phyloP scores from a whole-genome alignment of 2,113 vertebrate species.

The Octodon degus region DNA sequence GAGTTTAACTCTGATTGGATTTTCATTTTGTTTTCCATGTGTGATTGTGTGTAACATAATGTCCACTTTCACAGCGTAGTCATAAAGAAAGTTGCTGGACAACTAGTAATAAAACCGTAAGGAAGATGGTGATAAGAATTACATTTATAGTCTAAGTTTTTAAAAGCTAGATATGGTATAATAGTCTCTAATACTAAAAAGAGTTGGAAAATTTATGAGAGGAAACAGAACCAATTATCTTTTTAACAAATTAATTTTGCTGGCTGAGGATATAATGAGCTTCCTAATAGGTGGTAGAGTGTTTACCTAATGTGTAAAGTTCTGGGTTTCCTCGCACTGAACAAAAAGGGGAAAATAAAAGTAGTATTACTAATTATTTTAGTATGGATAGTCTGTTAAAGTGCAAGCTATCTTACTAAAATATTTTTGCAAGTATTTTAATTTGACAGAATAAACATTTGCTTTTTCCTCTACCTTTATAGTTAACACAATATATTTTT shows the following conservation, averaged over 20 bases:
- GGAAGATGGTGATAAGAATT: background rate
- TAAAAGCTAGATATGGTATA: background rate
- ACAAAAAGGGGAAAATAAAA: background rate
- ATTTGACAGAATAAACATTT: background rate
- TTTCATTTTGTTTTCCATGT: background rate
- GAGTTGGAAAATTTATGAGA: background rate
- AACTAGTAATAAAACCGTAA: background rate
- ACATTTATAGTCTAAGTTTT: background rate
- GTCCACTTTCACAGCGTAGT: background rate
- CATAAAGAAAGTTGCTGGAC: background rate
- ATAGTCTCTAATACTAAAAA: background rate
- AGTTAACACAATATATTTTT: background rate
- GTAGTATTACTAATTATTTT: background rate
- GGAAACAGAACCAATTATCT: background rate
- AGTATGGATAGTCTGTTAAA: background rate
- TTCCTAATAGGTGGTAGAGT: background rate
- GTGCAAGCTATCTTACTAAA: conserved; percentile 12
- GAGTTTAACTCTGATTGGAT: background rate
- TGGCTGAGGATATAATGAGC: background rate
- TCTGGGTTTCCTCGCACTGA: background rate
- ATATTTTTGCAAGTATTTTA: background rate
- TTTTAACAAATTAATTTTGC: conserved; percentile 10
- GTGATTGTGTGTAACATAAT: background rate
- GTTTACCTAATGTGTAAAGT: background rate
- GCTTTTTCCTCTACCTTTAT: background rate